These are phyloP conservation scores for Papilio gigon DNA, from an alignment of 2,888 invertebrate species.

Conservation along the genomic window DNA sequence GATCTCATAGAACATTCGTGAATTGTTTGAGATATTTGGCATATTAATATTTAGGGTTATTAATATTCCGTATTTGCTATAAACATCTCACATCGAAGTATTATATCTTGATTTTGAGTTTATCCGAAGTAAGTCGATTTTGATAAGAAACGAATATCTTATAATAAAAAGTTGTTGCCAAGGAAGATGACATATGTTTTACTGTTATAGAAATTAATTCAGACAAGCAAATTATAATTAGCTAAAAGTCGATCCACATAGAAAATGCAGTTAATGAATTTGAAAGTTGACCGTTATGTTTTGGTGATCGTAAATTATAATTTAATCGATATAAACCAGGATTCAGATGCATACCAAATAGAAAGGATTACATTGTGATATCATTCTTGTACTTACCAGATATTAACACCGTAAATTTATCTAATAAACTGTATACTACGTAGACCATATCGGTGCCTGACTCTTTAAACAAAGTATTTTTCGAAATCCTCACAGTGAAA, in stretches of 20 bases:
- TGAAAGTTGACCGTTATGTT: conserved; percentile 8
- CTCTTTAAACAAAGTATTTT: no score
- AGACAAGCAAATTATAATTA: conserved; percentile 23
- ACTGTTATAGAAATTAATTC: conserved; percentile 24
- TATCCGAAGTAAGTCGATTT: not conserved
- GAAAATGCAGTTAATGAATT: conserved; percentile 17
- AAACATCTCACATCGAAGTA: no score
- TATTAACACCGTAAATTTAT: no score
- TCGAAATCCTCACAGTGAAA: no score
- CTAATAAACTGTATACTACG: no score
- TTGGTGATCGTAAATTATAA: conserved; percentile 7
- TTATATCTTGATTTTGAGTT: not conserved
- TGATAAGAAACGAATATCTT: not conserved
- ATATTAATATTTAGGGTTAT: no score
- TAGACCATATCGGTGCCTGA: not conserved
- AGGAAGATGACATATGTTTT: not conserved
- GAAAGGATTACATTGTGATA: not conserved
- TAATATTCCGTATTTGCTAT: no score
- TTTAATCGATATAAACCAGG: not conserved
- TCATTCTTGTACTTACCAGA: not conserved
- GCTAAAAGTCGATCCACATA: conserved; percentile 15
- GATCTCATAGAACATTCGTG: conserved; percentile 45
- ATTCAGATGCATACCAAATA: not conserved
- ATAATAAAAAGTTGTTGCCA: conserved; percentile 12
- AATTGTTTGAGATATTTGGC: no score